A percentile compares a stretch with the other conserved stretches of the same genome.
Evolutionary conservation across 2,113 vertebrate species (phyloP).

Genomic region (Pholis gunnellus): DNA sequence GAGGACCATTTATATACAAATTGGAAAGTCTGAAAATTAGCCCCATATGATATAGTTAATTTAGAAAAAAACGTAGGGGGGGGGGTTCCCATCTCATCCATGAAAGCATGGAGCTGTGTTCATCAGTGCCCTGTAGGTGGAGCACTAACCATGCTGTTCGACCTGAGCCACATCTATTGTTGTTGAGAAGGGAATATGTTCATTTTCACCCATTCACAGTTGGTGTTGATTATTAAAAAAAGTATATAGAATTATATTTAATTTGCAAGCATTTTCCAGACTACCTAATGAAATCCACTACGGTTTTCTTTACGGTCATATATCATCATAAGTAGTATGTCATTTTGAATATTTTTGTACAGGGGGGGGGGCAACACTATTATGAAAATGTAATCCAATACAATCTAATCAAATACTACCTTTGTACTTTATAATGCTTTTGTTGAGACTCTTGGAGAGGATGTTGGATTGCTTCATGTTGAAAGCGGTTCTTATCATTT

Average conservation of each 20-base stretch:
- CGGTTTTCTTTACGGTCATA: background rate
- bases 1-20: conserved; percentile 42
- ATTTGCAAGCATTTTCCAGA: conserved; percentile 16
- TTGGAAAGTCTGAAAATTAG: conserved; percentile 48
- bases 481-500: background rate
- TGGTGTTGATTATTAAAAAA: conserved; percentile 13
- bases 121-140: conserved; percentile 78
- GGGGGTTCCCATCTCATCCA: conserved; percentile 24
- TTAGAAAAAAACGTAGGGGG: conserved; percentile 19
- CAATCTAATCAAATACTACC: background rate
- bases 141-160: conserved; percentile 75
- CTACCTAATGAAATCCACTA: background rate
- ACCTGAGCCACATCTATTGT: conserved; percentile 13
- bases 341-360: background rate
- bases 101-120: conserved; percentile 38
- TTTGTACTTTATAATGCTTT: background rate
- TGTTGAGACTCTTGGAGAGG: background rate
- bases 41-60: conserved; percentile 51
- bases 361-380: background rate
- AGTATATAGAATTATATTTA: conserved; percentile 15
- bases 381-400: background rate
- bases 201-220: conserved; percentile 31
- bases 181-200: conserved; percentile 17
- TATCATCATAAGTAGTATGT: background rate
- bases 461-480: background rate